phyloP scores from a whole-genome alignment of 2,797 vertebrate species.

The Falco biarmicus region DNA sequence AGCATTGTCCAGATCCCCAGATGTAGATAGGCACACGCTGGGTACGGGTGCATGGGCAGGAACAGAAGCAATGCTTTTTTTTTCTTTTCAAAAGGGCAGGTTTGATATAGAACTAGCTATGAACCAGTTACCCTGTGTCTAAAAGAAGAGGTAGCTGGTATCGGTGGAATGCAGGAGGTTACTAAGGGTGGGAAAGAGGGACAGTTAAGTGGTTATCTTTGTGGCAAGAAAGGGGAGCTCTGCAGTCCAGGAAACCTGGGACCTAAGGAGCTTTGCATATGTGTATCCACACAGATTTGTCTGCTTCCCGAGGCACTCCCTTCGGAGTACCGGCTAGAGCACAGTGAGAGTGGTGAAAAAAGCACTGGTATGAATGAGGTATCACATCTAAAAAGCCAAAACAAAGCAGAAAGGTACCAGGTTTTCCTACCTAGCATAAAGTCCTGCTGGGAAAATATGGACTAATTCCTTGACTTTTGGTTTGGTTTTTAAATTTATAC shows the following conservation, averaged over 20 bases:
- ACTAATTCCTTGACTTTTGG: background rate
- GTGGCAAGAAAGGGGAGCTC: background rate
- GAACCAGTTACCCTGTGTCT: background rate
- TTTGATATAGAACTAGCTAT: background rate
- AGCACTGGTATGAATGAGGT: background rate
- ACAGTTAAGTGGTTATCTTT: background rate
- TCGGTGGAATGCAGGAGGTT: background rate
- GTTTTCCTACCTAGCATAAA: background rate
- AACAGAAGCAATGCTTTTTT: rapidly evolving
- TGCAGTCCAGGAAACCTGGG: background rate
- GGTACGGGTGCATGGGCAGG: background rate
- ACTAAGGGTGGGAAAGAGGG: background rate
- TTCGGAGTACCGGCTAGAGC: background rate
- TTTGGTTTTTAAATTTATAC: background rate
- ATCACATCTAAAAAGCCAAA: background rate
- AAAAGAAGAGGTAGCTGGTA: background rate
- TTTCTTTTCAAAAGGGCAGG: background rate
- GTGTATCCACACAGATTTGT: background rate
- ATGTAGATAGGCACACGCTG: background rate
- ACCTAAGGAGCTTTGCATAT: background rate
- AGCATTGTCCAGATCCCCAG: background rate
- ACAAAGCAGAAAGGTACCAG: background rate
- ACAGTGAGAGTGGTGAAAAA: background rate
- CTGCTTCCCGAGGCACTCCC: background rate
- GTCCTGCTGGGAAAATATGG: background rate